Evolutionary conservation across 2,888 invertebrate species (phyloP), one percentile per base, ranked within the genome.

Genomic region (Nephrocerus scutellatus): DNA sequence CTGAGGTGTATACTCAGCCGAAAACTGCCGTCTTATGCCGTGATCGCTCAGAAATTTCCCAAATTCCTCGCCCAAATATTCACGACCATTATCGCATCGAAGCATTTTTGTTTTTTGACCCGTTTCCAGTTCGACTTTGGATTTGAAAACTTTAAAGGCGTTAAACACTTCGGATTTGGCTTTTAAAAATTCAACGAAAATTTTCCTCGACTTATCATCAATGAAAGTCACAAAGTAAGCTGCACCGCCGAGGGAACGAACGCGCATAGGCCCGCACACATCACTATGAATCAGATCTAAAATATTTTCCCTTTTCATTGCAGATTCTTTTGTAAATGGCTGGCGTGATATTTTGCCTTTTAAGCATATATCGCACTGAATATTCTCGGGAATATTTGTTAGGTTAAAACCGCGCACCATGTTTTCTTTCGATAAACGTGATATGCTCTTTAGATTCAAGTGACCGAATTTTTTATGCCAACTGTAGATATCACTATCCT

Each of bases 191-290:
- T 45, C 37, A 2, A 47, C 42, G 20, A 41, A 42, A n/a, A n/a
- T n/a, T n/a, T n/a, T n/a, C n/a, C n/a, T n/a, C n/a, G n/a, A n/a
- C n/a, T n/a, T n/a, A n/a, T 51, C 50, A 20, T 52, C 50, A 10
- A 52, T 41, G 30, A 52, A 51, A 16, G 44, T 38, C 1, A 40
- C 36, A 13, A 49, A 44, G 35, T 51, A 51, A 30, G 25, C 31
- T 1, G 39, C 12, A 20, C 38, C 36, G 20, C 46, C 46, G 7
- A 37, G 9, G 8, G 47, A 48, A 14, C 16, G 15, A 12, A 26
- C 32, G n/a, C 28, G 30, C 36, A 47, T 42, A 6, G 50, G 48
- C 5, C 48, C 46, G 18, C 37, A 36, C 2, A 51, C 36, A 22
- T 49, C 39, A 3, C 42, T 42, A 20, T 48, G 43, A 2, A 46